phyloP scores from a whole-genome alignment of 2,888 invertebrate genomes.

The Stenotaenia linearis region DNA sequence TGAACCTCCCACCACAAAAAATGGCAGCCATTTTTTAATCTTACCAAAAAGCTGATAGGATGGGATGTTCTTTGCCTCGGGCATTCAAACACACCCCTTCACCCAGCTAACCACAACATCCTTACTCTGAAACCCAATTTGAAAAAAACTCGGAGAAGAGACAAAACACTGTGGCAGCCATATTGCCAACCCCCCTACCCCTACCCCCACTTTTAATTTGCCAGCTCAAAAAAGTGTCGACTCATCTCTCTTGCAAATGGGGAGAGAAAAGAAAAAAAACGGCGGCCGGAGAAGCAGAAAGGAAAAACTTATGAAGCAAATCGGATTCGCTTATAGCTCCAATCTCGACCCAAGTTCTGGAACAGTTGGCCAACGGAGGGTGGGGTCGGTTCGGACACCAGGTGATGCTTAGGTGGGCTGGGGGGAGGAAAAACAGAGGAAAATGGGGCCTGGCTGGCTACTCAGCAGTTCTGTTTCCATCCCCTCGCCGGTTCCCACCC shows the following conservation, averaged over 20 bases:
- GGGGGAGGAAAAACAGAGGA: not conserved
- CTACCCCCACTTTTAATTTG: slow-evolving; percentile 10
- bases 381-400: slow-evolving; percentile 24
- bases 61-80: not conserved
- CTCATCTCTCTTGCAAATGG: slow-evolving; percentile 17
- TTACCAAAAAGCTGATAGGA: not conserved
- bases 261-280: not conserved
- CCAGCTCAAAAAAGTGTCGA: not conserved
- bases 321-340: slow-evolving; percentile 12
- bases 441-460: slow-evolving; percentile 28
- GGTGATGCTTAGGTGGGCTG: slow-evolving; percentile 28
- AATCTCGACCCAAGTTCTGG: slow-evolving; percentile 29
- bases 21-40: not conserved
- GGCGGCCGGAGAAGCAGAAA: slow-evolving; percentile 1
- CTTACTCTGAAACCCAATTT: not conserved
- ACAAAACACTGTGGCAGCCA: not conserved
- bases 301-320: slow-evolving; percentile 26
- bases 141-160: not conserved
- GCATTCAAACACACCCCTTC: slow-evolving; percentile 21
- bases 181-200: not conserved
- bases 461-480: slow-evolving; percentile 30
- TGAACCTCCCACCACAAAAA: not conserved
- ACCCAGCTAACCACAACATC: slow-evolving; percentile 3
- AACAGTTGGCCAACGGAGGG: not conserved
- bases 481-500: not conserved